Evolutionary conservation across 2,797 vertebrate species (phyloP).

Genomic region (Enteromius paludinosus): DNA sequence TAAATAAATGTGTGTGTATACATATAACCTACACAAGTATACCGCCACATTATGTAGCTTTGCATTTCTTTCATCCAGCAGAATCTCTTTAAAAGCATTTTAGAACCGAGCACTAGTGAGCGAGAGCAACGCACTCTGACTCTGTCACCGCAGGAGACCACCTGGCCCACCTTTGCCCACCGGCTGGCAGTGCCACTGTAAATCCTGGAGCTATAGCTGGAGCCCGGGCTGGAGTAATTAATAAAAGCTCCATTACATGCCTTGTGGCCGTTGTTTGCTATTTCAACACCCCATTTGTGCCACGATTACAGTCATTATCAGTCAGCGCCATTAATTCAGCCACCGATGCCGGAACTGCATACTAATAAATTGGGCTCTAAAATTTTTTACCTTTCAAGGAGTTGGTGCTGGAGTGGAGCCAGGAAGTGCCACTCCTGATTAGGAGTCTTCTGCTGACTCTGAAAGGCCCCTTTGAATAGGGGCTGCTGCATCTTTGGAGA

Average conservation of each 20-base stretch:
- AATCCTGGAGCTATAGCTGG: constrained; percentile 77
- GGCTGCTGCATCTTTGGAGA: constrained; percentile 87
- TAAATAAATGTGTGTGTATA: not conserved
- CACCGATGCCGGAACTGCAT: constrained; percentile 84
- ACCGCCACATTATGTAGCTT: not conserved
- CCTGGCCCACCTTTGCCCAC: constrained; percentile 71
- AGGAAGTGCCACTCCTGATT: constrained; percentile 85
- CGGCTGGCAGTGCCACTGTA: constrained; percentile 78
- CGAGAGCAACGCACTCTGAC: constrained; percentile 26
- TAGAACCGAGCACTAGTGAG: constrained; percentile 58
- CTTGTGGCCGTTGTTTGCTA: constrained; percentile 88
- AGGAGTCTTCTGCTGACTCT: constrained; percentile 81
- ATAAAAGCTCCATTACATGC: constrained; percentile 89
- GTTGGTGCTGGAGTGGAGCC: constrained; percentile 81
- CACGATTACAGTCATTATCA: constrained; percentile 89
- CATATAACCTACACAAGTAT: not conserved
- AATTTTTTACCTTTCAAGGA: constrained; percentile 85
- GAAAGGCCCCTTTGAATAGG: constrained; percentile 79
- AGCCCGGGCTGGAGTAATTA: constrained; percentile 81
- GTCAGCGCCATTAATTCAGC: constrained; percentile 87
- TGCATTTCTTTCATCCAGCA: not conserved
- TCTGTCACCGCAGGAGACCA: constrained; percentile 60
- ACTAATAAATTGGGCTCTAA: constrained; percentile 87
- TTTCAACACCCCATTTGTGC: constrained; percentile 90
- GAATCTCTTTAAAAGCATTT: constrained; percentile 45